phyloP scores from a whole-genome alignment of 35 echinoderm and acorn worm genomes.

The Apostichopus parvimensis region DNA sequence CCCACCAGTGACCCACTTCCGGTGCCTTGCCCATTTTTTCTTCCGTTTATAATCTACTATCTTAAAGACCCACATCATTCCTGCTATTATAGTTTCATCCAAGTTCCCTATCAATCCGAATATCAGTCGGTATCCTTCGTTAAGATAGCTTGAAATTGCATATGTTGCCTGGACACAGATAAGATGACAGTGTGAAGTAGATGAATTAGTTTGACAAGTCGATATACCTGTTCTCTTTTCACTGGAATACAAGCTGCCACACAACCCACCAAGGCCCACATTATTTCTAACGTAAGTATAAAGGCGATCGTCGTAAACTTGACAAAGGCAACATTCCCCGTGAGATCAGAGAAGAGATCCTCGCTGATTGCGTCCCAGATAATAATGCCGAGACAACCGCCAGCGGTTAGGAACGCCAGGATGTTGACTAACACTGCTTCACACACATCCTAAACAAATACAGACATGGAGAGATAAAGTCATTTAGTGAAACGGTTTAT shows the following conservation, averaged over 20 bases:
- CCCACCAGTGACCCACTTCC: too few species aligned
- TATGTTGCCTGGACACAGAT: neutral
- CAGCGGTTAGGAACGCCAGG: slow-evolving; percentile 7
- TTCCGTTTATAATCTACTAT: too few species aligned
- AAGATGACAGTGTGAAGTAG: too few species aligned
- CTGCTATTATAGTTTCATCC: neutral
- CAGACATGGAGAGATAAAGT: too few species aligned
- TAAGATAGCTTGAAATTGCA: neutral
- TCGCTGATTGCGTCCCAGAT: slow-evolving; percentile 47
- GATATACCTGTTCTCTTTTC: slow-evolving; percentile 10
- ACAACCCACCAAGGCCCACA: slow-evolving; percentile 42
- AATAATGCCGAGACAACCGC: slow-evolving; percentile 42
- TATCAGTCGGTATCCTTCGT: too few species aligned
- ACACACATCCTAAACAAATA: slow-evolving; percentile 27
- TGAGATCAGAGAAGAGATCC: slow-evolving; percentile 29
- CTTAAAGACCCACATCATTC: too few species aligned
- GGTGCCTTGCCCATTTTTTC: too few species aligned
- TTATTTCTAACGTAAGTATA: slow-evolving; percentile 48
- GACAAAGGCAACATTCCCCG: slow-evolving; percentile 25
- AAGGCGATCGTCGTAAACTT: slow-evolving; percentile 38
- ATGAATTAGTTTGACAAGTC: too few species aligned
- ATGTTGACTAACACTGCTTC: slow-evolving; percentile 44
- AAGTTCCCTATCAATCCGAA: neutral
- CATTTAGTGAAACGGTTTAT: too few species aligned
- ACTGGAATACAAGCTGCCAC: slow-evolving; percentile 42